A percentile compares a stretch with the other conserved stretches of the same genome.
phyloP scores from a whole-genome alignment of 2,888 invertebrate genomes.

The Cantharis flavilabris region DNA sequence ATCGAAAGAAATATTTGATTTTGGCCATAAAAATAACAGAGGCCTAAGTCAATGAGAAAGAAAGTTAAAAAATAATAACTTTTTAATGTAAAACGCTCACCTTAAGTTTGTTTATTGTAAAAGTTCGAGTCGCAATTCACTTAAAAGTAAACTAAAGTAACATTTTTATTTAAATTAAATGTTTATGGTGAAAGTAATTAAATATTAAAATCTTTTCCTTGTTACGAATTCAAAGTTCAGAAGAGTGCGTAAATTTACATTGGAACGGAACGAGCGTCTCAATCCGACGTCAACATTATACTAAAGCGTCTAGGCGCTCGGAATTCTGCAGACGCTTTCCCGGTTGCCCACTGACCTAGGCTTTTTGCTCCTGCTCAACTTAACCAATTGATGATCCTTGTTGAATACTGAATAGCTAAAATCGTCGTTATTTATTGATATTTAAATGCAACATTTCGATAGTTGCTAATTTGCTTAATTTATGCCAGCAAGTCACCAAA shows the following conservation, averaged over 20 bases:
- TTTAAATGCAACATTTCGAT: background rate
- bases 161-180: background rate
- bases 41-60: background rate
- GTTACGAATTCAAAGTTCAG: background rate
- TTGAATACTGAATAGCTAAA: slow-evolving; percentile 16
- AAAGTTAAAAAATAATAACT: background rate
- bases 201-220: background rate
- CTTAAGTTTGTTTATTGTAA: background rate
- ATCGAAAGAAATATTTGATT: background rate
- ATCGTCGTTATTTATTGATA: background rate
- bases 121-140: background rate
- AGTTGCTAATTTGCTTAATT: background rate
- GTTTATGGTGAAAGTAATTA: background rate
- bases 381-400: slow-evolving; percentile 24
- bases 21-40: background rate
- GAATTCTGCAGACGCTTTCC: slow-evolving; percentile 42
- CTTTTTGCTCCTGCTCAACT: slow-evolving; percentile 42
- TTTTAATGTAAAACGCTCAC: background rate
- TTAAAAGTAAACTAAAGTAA: background rate
- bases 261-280: slow-evolving; percentile 13
- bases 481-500: background rate
- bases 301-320: slow-evolving; percentile 42
- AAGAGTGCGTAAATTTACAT: slow-evolving; percentile 4
- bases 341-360: slow-evolving; percentile 45
- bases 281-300: slow-evolving; percentile 34